A percentile compares a stretch with the other conserved stretches of the same genome.
phyloP scores from a whole-genome alignment of 2,797 vertebrate genomes.

The Hyperoplus lanceolatus region DNA sequence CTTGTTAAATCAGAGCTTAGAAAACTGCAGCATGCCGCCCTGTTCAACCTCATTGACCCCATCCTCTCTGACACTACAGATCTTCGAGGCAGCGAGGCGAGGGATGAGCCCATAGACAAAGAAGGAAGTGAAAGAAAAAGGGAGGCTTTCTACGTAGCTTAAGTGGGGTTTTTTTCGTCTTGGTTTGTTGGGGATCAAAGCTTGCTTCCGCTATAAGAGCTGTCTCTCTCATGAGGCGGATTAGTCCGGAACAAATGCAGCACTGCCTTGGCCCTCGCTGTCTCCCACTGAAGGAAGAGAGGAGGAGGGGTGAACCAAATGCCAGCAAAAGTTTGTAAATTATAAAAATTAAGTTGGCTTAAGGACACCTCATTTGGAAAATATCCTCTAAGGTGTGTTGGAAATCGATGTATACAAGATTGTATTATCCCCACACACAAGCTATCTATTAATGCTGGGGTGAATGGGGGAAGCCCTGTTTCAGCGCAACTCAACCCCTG shows the following conservation, averaged over 20 bases:
- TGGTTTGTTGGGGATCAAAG: conserved; percentile 84
- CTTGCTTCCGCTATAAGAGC: conserved; percentile 67
- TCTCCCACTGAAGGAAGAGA: conserved; percentile 39
- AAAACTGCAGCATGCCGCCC: conserved; percentile 39
- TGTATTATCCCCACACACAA: conserved; percentile 37
- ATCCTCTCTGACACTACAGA: conserved; percentile 38
- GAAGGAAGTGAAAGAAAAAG: conserved; percentile 74
- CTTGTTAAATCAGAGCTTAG: conserved; percentile 23
- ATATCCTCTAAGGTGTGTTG: conserved; percentile 60
- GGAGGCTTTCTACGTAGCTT: conserved; percentile 75
- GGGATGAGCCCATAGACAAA: conserved; percentile 65
- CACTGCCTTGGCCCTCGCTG: conserved; percentile 27
- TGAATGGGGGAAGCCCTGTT: conserved; percentile 49
- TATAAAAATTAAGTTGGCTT: conserved; percentile 32
- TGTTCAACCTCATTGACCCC: conserved; percentile 70
- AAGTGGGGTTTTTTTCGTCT: conserved; percentile 74
- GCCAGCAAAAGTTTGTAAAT: conserved; percentile 59
- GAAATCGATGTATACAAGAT: conserved; percentile 28
- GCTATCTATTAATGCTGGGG: conserved; percentile 33
- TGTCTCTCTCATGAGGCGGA: conserved; percentile 78
- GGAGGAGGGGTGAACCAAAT: conserved; percentile 36
- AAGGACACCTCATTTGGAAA: conserved; percentile 62
- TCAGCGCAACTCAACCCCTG: conserved; percentile 33
- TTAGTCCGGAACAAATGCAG: conserved; percentile 77
- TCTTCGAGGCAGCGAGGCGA: conserved; percentile 56